Conservation (phyloP, 2,797 vertebrate genomes). For the Pogonophryne albipinna region DNA sequence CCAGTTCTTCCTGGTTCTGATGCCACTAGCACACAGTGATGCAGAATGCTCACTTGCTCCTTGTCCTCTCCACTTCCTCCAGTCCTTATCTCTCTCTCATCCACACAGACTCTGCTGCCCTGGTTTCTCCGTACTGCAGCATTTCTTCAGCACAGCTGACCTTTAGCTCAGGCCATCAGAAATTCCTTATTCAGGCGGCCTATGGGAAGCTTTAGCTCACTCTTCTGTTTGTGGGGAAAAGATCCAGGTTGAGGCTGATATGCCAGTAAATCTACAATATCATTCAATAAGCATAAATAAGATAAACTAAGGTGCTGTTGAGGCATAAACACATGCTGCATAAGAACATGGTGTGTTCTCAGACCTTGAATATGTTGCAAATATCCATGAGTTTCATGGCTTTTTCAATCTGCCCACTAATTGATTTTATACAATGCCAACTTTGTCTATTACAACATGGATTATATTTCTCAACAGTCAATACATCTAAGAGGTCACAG, state of each 20-base stretch:
- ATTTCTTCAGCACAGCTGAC: slow-evolving; percentile 60
- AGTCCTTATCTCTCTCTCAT: slow-evolving; percentile 60
- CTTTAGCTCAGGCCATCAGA: slow-evolving; percentile 60
- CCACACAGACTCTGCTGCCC: slow-evolving; percentile 46
- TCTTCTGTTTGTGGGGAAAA: slow-evolving; percentile 32
- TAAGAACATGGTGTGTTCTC: slow-evolving; percentile 3
- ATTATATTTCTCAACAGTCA: background rate
- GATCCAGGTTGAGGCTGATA: slow-evolving; percentile 36
- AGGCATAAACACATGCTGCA: slow-evolving; percentile 28
- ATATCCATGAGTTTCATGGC: slow-evolving; percentile 3
- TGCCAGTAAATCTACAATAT: slow-evolving; percentile 46
- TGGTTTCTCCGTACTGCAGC: slow-evolving; percentile 57
- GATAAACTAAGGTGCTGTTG: slow-evolving; percentile 36
- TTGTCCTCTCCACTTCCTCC: slow-evolving; percentile 43
- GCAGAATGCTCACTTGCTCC: slow-evolving; percentile 38
- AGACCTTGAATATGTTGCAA: background rate
- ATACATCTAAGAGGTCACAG: background rate
- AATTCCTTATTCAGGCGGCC: slow-evolving; percentile 62
- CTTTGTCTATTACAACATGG: background rate
- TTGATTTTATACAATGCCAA: background rate
- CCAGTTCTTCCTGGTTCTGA: background rate
- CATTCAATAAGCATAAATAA: slow-evolving; percentile 54
- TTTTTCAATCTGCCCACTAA: slow-evolving; percentile 7
- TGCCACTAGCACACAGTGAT: slow-evolving; percentile 17
- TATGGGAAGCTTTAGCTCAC: slow-evolving; percentile 34